Percentiles rank a stretch among this genome's conserved stretches.
phyloP scores from a whole-genome alignment of 2,113 vertebrate species.

The Natator depressus region DNA sequence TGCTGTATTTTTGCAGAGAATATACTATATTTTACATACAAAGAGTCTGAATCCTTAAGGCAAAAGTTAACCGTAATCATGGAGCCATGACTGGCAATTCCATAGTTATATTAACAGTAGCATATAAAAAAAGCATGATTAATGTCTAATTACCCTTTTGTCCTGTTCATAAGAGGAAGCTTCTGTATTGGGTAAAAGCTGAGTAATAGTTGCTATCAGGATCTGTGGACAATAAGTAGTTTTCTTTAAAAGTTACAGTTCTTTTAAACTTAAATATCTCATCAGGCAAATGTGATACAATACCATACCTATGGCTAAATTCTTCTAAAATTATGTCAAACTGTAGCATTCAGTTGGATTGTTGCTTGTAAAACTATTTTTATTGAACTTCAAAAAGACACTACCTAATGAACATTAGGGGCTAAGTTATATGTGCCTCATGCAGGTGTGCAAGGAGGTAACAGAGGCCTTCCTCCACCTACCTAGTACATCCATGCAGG shows the following conservation, averaged over 20 bases:
- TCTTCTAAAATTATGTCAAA: constrained; percentile 2
- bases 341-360: not conserved
- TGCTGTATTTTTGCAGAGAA: not conserved
- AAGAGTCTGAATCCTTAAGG: not conserved
- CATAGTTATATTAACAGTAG: not conserved
- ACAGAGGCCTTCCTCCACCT: not conserved
- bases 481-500: not conserved
- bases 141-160: constrained; percentile 88
- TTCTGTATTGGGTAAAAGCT: constrained; percentile 93
- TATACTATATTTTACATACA: not conserved
- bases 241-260: constrained; percentile 40
- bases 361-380: not conserved
- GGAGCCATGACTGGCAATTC: not conserved
- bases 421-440: not conserved
- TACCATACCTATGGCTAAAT: not conserved
- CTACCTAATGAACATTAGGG: not conserved
- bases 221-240: constrained; percentile 80
- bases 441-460: accelerated
- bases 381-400: not conserved
- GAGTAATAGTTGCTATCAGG: constrained; percentile 96
- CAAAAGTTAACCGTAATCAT: not conserved
- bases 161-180: constrained; percentile 95
- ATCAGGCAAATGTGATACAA: not conserved
- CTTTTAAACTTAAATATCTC: constrained; percentile 14
- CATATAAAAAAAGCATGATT: not conserved